Conservation (phyloP, 2,113 vertebrate species). For the Noturus placidus region DNA sequence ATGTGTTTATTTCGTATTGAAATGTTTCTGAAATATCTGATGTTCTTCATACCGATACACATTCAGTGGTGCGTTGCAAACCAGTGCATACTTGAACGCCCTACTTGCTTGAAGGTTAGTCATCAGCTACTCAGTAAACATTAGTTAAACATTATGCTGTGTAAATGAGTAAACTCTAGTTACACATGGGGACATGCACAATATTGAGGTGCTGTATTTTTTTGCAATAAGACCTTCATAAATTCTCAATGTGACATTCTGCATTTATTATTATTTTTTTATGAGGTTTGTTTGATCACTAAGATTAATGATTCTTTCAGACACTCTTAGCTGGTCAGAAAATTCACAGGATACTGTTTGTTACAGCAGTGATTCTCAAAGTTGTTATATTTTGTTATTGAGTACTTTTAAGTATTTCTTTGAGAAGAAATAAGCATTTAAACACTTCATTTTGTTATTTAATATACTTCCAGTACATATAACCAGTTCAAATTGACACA, state of each 20-base stretch:
- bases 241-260: not conserved
- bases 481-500: not conserved
- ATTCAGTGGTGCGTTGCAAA: not conserved
- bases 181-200: not conserved
- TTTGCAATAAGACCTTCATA: not conserved
- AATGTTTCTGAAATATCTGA: not conserved
- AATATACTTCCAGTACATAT: not conserved
- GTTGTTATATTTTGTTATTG: not conserved
- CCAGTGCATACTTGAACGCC: not conserved
- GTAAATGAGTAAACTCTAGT: not conserved
- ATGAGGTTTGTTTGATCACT: not conserved
- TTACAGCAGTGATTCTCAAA: not conserved
- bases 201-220: not conserved
- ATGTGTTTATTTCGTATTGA: conserved; percentile 5
- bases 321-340: not conserved
- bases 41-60: not conserved
- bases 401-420: no score
- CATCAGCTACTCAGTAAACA: not conserved
- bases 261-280: not conserved
- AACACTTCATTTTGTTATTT: not conserved
- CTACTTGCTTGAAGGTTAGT: not conserved
- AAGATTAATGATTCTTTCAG: not conserved
- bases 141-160: conserved; percentile 5
- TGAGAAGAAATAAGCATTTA: not conserved
- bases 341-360: not conserved